A percentile compares a stretch with the other conserved stretches of the same genome.
Conservation (phyloP, 2,888 invertebrate genomes). For the Drosophila rellima region DNA sequence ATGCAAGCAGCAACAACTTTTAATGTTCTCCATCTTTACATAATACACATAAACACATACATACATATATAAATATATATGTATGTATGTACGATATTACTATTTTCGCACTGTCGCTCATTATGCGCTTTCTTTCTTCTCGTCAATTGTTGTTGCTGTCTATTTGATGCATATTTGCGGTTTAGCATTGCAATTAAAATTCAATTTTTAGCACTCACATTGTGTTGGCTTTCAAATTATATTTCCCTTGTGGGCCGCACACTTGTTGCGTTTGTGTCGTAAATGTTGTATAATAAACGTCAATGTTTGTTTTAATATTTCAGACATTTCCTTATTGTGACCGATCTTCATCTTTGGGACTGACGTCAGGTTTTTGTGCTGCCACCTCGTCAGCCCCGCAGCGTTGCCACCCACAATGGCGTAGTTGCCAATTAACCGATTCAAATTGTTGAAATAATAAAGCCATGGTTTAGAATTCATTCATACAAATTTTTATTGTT, state of each 20-base stretch:
- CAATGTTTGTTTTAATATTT: conserved; percentile 27
- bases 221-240: not conserved
- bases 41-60: not conserved
- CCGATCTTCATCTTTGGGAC: not conserved
- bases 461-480: conserved; percentile 75
- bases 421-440: not conserved
- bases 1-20: conserved; percentile 32
- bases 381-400: not conserved
- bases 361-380: not conserved
- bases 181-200: conserved; percentile 58
- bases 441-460: conserved; percentile 57
- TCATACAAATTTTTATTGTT: conserved; percentile 83
- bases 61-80: not conserved
- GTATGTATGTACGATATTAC: not conserved
- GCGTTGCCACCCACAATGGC: conserved; percentile 12
- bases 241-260: not conserved
- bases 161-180: conserved; percentile 36
- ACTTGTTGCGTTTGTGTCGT: conserved; percentile 10
- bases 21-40: conserved; percentile 35
- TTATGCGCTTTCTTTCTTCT: conserved; percentile 19
- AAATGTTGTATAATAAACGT: conserved; percentile 32
- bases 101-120: conserved; percentile 22
- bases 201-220: conserved; percentile 37
- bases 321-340: conserved; percentile 32
- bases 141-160: conserved; percentile 1